These are phyloP conservation scores for Gobionotothen gibberifrons DNA, from an alignment of 2,797 vertebrate genomes.

Conservation along the genomic window DNA sequence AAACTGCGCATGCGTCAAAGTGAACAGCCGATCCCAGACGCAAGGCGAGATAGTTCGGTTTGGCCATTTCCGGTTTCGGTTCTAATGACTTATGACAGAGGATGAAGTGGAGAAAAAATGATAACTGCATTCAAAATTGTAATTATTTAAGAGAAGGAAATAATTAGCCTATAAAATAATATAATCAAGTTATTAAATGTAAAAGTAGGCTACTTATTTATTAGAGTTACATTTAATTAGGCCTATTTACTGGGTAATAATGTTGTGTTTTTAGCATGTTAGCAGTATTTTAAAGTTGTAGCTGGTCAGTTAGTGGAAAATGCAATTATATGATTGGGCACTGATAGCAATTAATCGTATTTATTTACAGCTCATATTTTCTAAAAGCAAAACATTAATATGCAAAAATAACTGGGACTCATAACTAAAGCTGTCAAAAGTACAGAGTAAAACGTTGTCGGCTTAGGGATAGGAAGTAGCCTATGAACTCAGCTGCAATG, in stretches of 20 bases:
- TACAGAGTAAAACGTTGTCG: not conserved
- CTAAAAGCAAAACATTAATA: not conserved
- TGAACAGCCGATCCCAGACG: not conserved
- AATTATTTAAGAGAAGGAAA: not conserved
- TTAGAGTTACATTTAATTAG: not conserved
- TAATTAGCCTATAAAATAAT: not conserved
- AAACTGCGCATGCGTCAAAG: constrained; percentile 34
- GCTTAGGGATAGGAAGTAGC: no score
- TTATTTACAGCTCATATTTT: not conserved
- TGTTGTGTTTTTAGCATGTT: not conserved
- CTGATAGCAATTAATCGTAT: not conserved
- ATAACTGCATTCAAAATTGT: not conserved
- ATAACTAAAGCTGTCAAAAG: not conserved
- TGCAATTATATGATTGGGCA: not conserved
- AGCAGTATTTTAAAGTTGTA: not conserved
- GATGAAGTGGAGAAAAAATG: not conserved
- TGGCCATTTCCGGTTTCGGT: constrained; percentile 10
- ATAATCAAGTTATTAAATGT: not conserved
- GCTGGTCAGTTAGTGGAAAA: not conserved
- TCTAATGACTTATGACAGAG: not conserved
- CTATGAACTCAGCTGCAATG: no score
- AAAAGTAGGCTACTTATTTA: no score
- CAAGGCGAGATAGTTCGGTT: not conserved
- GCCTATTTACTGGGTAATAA: not conserved
- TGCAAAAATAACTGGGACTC: not conserved